Percentiles rank a stretch among this genome's conserved stretches.
phyloP scores from a whole-genome alignment of 2,888 invertebrate genomes.

The Meliscaeva auricollis region DNA sequence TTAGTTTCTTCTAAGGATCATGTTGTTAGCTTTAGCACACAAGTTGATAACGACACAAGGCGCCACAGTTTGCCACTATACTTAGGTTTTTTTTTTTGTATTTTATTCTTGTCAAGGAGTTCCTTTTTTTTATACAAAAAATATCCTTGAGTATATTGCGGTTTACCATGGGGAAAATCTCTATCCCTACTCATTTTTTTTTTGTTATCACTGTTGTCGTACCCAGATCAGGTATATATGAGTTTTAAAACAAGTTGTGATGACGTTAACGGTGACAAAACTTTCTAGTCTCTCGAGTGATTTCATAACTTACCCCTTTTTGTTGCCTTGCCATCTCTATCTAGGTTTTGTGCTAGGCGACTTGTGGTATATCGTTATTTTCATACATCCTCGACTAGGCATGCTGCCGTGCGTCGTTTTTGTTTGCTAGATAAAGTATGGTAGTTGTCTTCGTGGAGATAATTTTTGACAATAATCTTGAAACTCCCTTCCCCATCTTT shows the following conservation, averaged over 20 bases:
- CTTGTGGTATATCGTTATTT: conserved; percentile 42
- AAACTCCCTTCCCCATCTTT: neutral
- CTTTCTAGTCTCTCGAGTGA: conserved; percentile 50
- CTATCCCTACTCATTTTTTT: conserved; percentile 17
- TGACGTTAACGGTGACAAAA: conserved; percentile 68
- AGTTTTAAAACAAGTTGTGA: conserved; percentile 67
- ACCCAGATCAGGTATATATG: conserved; percentile 60
- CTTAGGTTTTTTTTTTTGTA: conserved; percentile 23
- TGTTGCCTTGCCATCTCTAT: neutral
- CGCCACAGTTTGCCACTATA: conserved; percentile 57
- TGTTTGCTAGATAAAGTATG: neutral
- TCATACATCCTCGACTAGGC: conserved; percentile 29
- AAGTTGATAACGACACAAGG: conserved; percentile 73
- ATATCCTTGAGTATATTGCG: conserved; percentile 67
- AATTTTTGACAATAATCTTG: conserved; percentile 63
- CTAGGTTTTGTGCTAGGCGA: neutral
- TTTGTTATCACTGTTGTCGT: conserved; percentile 12
- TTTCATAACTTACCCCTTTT: conserved; percentile 13
- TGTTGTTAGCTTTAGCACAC: conserved; percentile 73
- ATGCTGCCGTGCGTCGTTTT: conserved; percentile 32
- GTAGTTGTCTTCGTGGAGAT: conserved; percentile 24
- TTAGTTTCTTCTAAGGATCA: conserved; percentile 75
- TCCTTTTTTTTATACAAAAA: conserved; percentile 11
- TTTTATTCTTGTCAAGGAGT: neutral
- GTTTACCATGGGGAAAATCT: conserved; percentile 56